Evolutionary conservation across 2,113 vertebrate genomes (phyloP).

Genomic region (Crotalus helleri): DNA sequence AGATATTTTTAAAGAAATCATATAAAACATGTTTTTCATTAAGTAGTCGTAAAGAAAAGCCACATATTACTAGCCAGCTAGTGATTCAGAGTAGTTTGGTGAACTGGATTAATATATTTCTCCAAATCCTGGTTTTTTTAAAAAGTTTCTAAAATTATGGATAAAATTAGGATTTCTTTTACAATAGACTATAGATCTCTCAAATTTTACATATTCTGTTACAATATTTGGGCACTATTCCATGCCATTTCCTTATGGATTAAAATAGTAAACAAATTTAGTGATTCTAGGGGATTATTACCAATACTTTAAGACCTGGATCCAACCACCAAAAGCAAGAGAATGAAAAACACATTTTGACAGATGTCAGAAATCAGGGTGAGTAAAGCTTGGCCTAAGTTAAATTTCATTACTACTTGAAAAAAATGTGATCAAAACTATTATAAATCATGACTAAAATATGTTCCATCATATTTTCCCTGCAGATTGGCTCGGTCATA

Average conservation of each 20-base stretch:
- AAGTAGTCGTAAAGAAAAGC: constrained; percentile 6
- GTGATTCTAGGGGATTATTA: not conserved
- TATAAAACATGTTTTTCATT: constrained; percentile 29
- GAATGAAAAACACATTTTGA: not conserved
- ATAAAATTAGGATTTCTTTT: not conserved
- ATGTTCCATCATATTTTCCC: not conserved
- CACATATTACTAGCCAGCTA: constrained; percentile 24
- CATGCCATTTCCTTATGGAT: not conserved
- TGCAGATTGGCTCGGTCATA: not conserved
- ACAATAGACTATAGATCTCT: not conserved
- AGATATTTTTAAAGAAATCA: not conserved
- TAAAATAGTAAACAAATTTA: not conserved
- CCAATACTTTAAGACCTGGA: not conserved
- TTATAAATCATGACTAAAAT: not conserved
- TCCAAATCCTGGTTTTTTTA: not conserved
- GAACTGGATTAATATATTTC: constrained; percentile 10
- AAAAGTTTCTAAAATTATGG: not conserved
- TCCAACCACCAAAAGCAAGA: not conserved
- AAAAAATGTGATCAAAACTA: not conserved
- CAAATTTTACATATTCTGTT: not conserved
- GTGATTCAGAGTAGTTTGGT: constrained; percentile 9
- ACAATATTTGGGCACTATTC: not conserved
- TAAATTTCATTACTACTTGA: not conserved
- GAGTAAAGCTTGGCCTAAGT: not conserved
- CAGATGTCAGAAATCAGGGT: not conserved